Conservation (phyloP, 2,888 invertebrate genomes). For the Byasa hedistus region DNA sequence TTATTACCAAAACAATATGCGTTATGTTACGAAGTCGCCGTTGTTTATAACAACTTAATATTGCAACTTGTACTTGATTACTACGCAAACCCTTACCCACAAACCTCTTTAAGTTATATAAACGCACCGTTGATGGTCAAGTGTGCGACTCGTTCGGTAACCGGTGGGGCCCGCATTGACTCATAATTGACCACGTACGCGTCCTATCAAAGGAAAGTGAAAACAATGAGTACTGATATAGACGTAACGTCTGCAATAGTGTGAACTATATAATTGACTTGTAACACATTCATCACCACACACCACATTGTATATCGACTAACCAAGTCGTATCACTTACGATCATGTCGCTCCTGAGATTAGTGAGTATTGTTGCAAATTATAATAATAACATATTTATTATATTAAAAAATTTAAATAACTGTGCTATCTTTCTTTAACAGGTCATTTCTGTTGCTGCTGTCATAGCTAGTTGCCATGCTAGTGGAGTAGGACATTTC, state of each 20-base stretch:
- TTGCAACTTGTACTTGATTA: constrained; percentile 34
- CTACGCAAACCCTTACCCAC: constrained; percentile 39
- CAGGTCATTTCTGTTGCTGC: constrained; percentile 58
- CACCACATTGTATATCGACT: constrained; percentile 60
- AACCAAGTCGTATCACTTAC: constrained; percentile 56
- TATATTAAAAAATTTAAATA: not conserved
- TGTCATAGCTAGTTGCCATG: constrained; percentile 66
- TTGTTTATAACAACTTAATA: constrained; percentile 12
- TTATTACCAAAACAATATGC: not conserved
- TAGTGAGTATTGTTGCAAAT: constrained; percentile 54
- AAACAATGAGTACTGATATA: constrained; percentile 60
- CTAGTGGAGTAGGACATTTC: constrained; percentile 68
- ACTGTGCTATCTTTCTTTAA: constrained; percentile 35
- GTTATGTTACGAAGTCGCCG: not conserved
- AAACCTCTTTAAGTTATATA: constrained; percentile 60
- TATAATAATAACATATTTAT: not conserved
- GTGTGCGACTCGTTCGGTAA: constrained; percentile 59
- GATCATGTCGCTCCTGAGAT: constrained; percentile 60
- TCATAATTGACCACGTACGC: constrained; percentile 67
- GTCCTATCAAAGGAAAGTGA: constrained; percentile 77
- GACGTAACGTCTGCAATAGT: constrained; percentile 75
- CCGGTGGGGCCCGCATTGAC: constrained; percentile 59
- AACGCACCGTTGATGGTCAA: constrained; percentile 57
- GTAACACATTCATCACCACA: constrained; percentile 66
- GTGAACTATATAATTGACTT: constrained; percentile 74